A percentile compares a stretch with the other conserved stretches of the same genome.
Evolutionary conservation across 2,888 invertebrate genomes (phyloP).

Genomic region (Lasioglossum figueresi): DNA sequence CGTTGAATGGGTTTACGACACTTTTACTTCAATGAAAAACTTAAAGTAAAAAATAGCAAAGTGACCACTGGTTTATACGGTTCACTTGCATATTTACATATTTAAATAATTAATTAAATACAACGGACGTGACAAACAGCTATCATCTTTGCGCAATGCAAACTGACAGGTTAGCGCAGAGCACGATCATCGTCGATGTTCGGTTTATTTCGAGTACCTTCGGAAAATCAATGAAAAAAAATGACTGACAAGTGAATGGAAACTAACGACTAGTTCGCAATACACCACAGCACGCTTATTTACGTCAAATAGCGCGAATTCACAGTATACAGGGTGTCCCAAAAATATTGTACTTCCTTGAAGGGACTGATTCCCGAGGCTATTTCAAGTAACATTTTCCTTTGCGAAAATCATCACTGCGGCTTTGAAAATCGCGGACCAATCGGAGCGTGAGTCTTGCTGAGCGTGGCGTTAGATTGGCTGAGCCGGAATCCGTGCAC

Average conservation of each 20-base stretch:
- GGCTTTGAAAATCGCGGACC: too few species aligned
- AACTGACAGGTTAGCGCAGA: constrained; percentile 66
- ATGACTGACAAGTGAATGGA: constrained; percentile 26
- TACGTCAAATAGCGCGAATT: too few species aligned
- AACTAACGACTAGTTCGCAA: constrained; percentile 17
- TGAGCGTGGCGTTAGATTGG: too few species aligned
- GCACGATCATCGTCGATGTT: constrained; percentile 56
- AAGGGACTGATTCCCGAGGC: too few species aligned
- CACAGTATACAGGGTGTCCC: too few species aligned
- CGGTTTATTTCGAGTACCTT: constrained; percentile 63
- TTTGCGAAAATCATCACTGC: too few species aligned
- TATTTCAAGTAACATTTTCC: too few species aligned
- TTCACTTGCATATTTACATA: constrained; percentile 77
- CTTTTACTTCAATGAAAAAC: constrained; percentile 28
- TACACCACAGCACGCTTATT: background rate
- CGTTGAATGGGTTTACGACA: constrained; percentile 37
- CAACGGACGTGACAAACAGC: constrained; percentile 76
- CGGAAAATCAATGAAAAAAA: constrained; percentile 76
- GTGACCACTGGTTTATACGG: constrained; percentile 67
- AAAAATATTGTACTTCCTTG: too few species aligned
- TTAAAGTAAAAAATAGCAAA: constrained; percentile 65
- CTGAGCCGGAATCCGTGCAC: too few species aligned
- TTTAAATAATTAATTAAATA: constrained; percentile 73
- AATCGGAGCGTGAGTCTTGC: too few species aligned
- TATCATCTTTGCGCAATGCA: constrained; percentile 69